Evolutionary conservation across 2,888 invertebrate species (phyloP).

Genomic region (Lathronympha strigana): DNA sequence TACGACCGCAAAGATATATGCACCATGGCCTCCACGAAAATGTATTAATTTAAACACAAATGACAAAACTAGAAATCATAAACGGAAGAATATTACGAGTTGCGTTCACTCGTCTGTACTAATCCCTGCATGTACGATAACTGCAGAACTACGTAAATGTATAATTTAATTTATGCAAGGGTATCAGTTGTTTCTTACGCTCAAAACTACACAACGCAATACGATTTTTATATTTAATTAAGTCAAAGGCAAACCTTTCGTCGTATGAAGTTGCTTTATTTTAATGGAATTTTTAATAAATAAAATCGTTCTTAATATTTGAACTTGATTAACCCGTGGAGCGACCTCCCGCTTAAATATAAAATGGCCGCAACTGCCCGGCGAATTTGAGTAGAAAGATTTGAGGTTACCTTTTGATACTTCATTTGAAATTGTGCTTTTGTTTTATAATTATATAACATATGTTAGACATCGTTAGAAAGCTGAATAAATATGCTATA

Average conservation of each 20-base stretch:
- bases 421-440: no score
- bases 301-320: no score
- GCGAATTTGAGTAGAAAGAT: no score
- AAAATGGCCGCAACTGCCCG: no score
- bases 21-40: slow-evolving; percentile 4
- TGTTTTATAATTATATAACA: no score
- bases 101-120: slow-evolving; percentile 1
- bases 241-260: not conserved
- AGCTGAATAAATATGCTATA: no score
- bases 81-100: not conserved
- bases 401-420: no score
- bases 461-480: no score
- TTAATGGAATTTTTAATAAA: no score
- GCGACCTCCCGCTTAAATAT: no score
- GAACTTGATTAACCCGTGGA: no score
- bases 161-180: slow-evolving; percentile 23
- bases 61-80: not conserved
- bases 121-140: slow-evolving; percentile 2
- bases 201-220: not conserved
- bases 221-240: not conserved
- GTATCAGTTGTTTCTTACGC: slow-evolving; percentile 5
- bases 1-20: slow-evolving; percentile 18
- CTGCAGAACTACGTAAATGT: slow-evolving; percentile 13
- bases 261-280: not conserved
- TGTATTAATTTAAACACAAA: not conserved